Percentiles rank a stretch among this genome's conserved stretches.
Evolutionary conservation across 2,888 invertebrate genomes (phyloP).

Genomic region (Zonitis immaculata): DNA sequence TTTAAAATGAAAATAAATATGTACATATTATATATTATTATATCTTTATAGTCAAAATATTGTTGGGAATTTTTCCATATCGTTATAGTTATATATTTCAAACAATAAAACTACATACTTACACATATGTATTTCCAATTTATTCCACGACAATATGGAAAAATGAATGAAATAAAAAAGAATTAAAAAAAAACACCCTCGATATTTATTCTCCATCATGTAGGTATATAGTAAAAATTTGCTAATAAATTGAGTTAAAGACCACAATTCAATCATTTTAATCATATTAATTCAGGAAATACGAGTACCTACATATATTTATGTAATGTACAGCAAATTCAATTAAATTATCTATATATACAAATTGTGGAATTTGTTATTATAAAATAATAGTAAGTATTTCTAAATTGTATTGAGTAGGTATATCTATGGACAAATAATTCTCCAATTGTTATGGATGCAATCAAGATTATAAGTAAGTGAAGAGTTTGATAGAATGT

Average conservation of each 20-base stretch:
- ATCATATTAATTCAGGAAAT: not conserved
- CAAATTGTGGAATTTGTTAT: too few relatives aligned
- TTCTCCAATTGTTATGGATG: not conserved
- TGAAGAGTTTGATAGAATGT: not conserved
- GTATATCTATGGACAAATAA: not conserved
- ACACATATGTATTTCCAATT: too few relatives aligned
- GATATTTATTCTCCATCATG: not conserved
- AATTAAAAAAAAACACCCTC: not conserved
- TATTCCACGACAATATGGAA: not conserved
- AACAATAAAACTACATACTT: too few relatives aligned
- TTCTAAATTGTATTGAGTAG: too few relatives aligned
- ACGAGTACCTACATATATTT: too few relatives aligned
- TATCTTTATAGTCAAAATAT: slow-evolving; percentile 5
- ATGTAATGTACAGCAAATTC: too few relatives aligned
- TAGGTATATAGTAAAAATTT: not conserved
- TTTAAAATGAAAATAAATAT: slow-evolving; percentile 32
- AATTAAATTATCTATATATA: too few relatives aligned
- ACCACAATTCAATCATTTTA: not conserved
- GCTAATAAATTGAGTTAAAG: not conserved
- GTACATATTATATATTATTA: too few relatives aligned
- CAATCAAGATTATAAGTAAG: slow-evolving; percentile 1
- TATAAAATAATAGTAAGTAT: too few relatives aligned
- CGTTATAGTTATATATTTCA: too few relatives aligned
- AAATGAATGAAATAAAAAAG: too few relatives aligned
- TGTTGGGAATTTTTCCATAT: not conserved